Base-by-base conservation (phyloP, 1,140 invertebrate genomes). In the Drosophila mayri region DNA sequence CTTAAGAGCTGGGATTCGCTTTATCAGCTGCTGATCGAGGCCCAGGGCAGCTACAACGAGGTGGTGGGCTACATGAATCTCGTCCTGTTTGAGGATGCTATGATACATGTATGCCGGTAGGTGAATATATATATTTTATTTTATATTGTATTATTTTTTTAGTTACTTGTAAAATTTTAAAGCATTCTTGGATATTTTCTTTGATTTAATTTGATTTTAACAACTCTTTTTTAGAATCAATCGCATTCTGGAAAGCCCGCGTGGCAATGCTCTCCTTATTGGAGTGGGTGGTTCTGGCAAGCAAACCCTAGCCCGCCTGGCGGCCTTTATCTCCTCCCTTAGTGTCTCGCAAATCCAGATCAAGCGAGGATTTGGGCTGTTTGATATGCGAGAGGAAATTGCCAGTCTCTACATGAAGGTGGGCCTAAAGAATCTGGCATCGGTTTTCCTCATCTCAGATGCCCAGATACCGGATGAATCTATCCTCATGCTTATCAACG, bases 211-310 rank as follows among this genome's bases (percentile, higher is more conserved):
- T 25, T 4, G 25, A 20, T 30, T 9, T 18, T 16, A 50, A 18
- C 5, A 7, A 1, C 6, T 60, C 14, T 4, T 11, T 11, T 30
- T 12, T 60, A 95, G 97, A 70, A 99, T 99, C 70, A 99, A 98
- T 93, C 95, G 98, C 62, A 99, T 99, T 65, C 93, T 99, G 66
- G 98, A 99, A 93, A 95, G 96, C 49, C 98, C 98, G 0, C 94
- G 98, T 68, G 98, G 98, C 11, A 99, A 99, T 92, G 98, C 97
- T 1, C 92, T 99, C 18, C 92, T 99, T 1, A 96, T 99, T 30
- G 98, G 98, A 16, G 98, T 99, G 0, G 98, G 98, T 38, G 98
- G 98, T 18, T 98, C 97, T 75, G 98, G 98, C 54, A 99, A 99
- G 91, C 98, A 99, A 93, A 98, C 97, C 22, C 93, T 99, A 18